phyloP scores from a whole-genome alignment of 1,140 invertebrate genomes.

The Mactra quadrangularis region DNA sequence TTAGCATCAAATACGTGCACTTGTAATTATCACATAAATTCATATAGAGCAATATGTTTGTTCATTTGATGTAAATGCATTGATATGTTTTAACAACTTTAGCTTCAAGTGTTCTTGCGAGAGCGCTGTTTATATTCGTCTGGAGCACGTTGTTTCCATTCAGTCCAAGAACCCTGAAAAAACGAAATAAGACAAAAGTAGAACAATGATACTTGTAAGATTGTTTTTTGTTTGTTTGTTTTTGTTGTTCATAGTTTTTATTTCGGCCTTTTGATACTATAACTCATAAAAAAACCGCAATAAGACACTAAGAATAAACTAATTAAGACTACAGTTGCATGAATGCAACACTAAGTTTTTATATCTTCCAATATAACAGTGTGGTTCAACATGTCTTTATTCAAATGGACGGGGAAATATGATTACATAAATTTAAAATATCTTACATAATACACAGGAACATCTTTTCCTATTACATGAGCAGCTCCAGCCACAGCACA shows the following conservation, averaged over 20 bases:
- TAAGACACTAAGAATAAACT: background rate
- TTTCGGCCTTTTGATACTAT: background rate
- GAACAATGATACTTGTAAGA: background rate
- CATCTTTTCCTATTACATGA: conserved; percentile 66
- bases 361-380: background rate
- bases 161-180: conserved; percentile 69
- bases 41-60: no score
- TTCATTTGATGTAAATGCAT: no score
- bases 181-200: conserved; percentile 3
- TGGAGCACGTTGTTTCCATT: conserved; percentile 64
- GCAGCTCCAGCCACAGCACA: conserved; percentile 70
- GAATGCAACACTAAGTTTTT: background rate
- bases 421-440: no score
- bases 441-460: conserved; percentile 74
- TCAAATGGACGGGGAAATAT: no score
- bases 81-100: no score
- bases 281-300: background rate
- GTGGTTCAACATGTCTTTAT: background rate
- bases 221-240: no score
- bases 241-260: background rate
- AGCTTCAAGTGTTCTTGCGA: no score
- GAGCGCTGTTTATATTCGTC: conserved; percentile 26
- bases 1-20: no score
- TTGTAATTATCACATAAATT: no score
- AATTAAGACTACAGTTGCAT: background rate